Evolutionary conservation across 2,797 vertebrate species (phyloP).

Genomic region (Alca torda): DNA sequence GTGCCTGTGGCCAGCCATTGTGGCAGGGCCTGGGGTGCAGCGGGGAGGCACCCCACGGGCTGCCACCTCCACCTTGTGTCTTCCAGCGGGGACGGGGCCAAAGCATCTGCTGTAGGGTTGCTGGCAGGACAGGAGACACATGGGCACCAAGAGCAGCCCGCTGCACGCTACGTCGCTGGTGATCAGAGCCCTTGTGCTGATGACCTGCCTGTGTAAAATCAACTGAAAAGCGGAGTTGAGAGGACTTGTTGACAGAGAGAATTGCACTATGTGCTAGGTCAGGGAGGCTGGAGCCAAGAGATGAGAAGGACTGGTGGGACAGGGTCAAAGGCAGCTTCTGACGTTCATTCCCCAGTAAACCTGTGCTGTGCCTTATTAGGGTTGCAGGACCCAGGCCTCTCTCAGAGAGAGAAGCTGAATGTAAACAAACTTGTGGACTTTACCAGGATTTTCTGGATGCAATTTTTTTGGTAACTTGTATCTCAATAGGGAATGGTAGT

Average conservation of each 20-base stretch:
- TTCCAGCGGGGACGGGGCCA: background rate
- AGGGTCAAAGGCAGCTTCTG: background rate
- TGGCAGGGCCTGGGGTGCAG: background rate
- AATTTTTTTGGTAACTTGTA: background rate
- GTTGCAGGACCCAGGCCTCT: background rate
- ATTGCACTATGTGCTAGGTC: background rate
- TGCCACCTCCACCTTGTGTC: background rate
- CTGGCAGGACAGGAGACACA: rapidly evolving
- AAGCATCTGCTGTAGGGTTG: background rate
- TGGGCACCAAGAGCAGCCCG: rapidly evolving
- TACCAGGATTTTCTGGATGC: background rate
- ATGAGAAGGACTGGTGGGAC: background rate
- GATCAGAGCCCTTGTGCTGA: background rate
- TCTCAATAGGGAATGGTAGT: background rate
- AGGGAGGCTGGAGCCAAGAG: background rate
- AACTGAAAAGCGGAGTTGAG: background rate
- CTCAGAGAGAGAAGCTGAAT: background rate
- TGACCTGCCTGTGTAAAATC: background rate
- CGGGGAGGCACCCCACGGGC: rapidly evolving
- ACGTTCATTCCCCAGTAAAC: background rate
- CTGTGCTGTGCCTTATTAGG: background rate
- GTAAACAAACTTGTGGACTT: background rate
- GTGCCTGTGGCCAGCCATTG: background rate
- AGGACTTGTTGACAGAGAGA: background rate
- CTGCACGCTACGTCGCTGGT: rapidly evolving